A percentile compares a stretch with the other conserved stretches of the same genome.
phyloP scores from a whole-genome alignment of 2,888 invertebrate species.

The Andrena chrysosceles region DNA sequence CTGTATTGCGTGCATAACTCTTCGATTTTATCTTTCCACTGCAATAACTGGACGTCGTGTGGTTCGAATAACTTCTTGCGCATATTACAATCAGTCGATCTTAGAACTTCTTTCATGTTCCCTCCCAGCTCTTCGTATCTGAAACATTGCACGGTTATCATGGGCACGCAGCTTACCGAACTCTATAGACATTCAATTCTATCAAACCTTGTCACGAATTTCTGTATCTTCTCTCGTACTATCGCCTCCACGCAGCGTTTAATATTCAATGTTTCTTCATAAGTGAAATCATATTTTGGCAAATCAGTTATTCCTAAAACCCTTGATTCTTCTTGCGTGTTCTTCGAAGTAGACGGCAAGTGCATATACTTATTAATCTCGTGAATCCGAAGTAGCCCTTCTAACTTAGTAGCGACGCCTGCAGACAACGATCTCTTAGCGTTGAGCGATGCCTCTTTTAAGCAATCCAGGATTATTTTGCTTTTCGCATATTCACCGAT shows the following conservation, averaged over 20 bases:
- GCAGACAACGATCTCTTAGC: conserved; percentile 56
- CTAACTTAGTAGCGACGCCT: conserved; percentile 71
- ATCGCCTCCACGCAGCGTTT: conserved; percentile 77
- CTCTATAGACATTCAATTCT: conserved; percentile 15
- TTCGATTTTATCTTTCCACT: conserved; percentile 82
- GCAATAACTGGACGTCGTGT: conserved; percentile 72
- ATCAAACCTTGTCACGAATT: conserved; percentile 74
- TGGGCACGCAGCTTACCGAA: not conserved
- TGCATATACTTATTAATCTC: conserved; percentile 76
- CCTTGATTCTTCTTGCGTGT: conserved; percentile 69
- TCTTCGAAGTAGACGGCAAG: conserved; percentile 68
- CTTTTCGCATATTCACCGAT: conserved; percentile 70
- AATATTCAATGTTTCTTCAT: conserved; percentile 79
- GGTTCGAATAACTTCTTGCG: conserved; percentile 70
- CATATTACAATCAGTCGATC: conserved; percentile 70
- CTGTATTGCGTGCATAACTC: conserved; percentile 81
- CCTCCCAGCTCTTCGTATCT: conserved; percentile 78
- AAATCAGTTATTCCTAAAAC: conserved; percentile 78
- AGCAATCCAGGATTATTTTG: conserved; percentile 76
- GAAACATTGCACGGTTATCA: conserved; percentile 37
- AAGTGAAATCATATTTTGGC: conserved; percentile 77
- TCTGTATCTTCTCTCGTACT: conserved; percentile 77
- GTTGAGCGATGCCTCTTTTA: conserved; percentile 67
- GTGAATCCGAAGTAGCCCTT: conserved; percentile 69
- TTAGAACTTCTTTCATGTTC: conserved; percentile 73